phyloP scores from a whole-genome alignment of 1,140 invertebrate species.

The Macrostomum lignano region DNA sequence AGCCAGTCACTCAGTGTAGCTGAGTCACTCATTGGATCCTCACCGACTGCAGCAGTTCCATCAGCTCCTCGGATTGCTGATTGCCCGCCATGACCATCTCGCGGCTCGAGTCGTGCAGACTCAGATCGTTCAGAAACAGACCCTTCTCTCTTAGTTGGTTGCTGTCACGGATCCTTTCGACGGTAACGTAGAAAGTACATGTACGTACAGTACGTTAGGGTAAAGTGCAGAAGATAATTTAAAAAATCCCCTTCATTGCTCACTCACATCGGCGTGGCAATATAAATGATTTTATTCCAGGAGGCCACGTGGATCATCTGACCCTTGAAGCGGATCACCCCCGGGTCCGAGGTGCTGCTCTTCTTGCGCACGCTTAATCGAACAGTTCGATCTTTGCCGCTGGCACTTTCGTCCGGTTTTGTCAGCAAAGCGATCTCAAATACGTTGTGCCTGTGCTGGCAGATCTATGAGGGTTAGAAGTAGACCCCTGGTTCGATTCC shows the following conservation, averaged over 20 bases:
- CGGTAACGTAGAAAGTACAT: background rate
- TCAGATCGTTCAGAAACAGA: constrained; percentile 46
- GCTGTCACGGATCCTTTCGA: constrained; percentile 44
- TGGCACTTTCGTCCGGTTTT: too few species aligned
- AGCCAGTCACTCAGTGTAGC: too few species aligned
- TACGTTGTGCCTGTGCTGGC: too few species aligned
- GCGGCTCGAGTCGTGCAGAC: constrained; percentile 44
- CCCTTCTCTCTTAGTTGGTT: constrained; percentile 45
- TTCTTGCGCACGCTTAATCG: too few species aligned
- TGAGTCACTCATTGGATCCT: too few species aligned
- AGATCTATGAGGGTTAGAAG: too few species aligned
- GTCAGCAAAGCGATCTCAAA: too few species aligned
- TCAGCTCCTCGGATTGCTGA: constrained; percentile 42
- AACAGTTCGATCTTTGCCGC: too few species aligned
- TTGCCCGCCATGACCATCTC: constrained; percentile 50
- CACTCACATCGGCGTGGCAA: constrained; percentile 52
- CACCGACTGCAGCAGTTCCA: constrained; percentile 7
- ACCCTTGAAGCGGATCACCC: constrained; percentile 39
- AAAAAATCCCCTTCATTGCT: too few species aligned
- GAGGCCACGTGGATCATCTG: constrained; percentile 48
- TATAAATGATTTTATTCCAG: constrained; percentile 43
- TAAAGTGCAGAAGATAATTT: background rate
- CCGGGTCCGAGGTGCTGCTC: too few species aligned
- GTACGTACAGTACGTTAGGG: constrained; percentile 1
- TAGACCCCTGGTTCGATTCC: too few species aligned